Evolutionary conservation across 2,888 invertebrate species (phyloP).

Genomic region (Seira musarum): DNA sequence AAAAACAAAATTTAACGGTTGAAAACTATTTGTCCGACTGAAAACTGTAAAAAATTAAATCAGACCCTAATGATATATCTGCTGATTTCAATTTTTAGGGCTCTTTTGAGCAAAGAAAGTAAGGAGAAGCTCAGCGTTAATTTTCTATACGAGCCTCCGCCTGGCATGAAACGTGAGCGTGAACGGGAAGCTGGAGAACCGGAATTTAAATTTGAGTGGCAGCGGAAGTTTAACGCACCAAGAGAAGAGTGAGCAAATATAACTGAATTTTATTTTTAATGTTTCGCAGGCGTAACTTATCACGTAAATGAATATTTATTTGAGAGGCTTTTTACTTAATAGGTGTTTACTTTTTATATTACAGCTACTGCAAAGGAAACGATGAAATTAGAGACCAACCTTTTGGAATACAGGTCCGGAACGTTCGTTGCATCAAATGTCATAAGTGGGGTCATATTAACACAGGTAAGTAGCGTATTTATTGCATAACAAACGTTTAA

Average conservation of each 20-base stretch:
- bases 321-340: no score
- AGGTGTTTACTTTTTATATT: conserved; percentile 22
- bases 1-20: conserved; percentile 25
- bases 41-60: neutral
- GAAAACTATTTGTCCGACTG: neutral
- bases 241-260: conserved; percentile 82
- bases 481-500: neutral
- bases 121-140: conserved; percentile 98
- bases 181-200: conserved; percentile 95
- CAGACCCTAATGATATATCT: conserved; percentile 56
- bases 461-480: conserved; percentile 78
- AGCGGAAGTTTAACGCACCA: conserved; percentile 98
- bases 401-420: conserved; percentile 96
- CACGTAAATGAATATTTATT: no score
- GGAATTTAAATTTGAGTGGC: conserved; percentile 99
- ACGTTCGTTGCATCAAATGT: conserved; percentile 98
- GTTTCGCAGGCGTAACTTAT: neutral
- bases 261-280: neutral
- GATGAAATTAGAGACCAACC: conserved; percentile 98
- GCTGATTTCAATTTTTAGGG: conserved; percentile 77
- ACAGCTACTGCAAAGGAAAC: conserved; percentile 95
- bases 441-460: conserved; percentile 99
- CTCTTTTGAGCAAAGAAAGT: conserved; percentile 96
- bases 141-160: conserved; percentile 99
- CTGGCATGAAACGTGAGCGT: conserved; percentile 93